Percentiles rank a stretch among this genome's conserved stretches.
Evolutionary conservation across 2,113 vertebrate species (phyloP).

Genomic region (Caracal caracal): DNA sequence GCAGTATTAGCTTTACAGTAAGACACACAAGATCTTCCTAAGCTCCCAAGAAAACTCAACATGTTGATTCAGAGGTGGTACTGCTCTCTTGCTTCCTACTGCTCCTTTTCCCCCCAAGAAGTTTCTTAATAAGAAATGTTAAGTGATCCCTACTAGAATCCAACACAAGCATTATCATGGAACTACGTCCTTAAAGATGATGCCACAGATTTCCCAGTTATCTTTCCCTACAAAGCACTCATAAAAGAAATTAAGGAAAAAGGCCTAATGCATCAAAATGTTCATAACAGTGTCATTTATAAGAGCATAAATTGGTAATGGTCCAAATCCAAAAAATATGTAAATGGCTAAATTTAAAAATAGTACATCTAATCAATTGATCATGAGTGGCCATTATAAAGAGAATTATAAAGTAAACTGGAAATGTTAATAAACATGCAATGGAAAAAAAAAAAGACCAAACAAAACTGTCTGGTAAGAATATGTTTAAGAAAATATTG

Average conservation of each 20-base stretch:
- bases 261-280: not conserved
- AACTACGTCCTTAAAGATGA: not conserved
- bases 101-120: not conserved
- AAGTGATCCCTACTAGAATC: not conserved
- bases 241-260: constrained; percentile 21
- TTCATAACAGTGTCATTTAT: not conserved
- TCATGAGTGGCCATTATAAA: not conserved
- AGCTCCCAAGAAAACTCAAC: constrained; percentile 28
- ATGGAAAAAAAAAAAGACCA: not conserved
- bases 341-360: not conserved
- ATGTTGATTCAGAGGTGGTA: not conserved
- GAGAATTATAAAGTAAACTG: constrained; percentile 20
- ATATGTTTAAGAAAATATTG: not conserved
- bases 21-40: not conserved
- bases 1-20: not conserved
- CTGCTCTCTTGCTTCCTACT: not conserved
- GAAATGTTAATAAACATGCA: constrained; percentile 16
- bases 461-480: not conserved
- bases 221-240: not conserved
- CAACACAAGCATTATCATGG: not conserved
- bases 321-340: not conserved
- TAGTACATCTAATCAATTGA: not conserved
- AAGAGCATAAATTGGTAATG: not conserved
- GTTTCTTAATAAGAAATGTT: not conserved
- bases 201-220: not conserved